Percentiles rank a stretch among this genome's conserved stretches.
Evolutionary conservation across 2,113 vertebrate species (phyloP).

Genomic region (Psittacula cyanocephala): DNA sequence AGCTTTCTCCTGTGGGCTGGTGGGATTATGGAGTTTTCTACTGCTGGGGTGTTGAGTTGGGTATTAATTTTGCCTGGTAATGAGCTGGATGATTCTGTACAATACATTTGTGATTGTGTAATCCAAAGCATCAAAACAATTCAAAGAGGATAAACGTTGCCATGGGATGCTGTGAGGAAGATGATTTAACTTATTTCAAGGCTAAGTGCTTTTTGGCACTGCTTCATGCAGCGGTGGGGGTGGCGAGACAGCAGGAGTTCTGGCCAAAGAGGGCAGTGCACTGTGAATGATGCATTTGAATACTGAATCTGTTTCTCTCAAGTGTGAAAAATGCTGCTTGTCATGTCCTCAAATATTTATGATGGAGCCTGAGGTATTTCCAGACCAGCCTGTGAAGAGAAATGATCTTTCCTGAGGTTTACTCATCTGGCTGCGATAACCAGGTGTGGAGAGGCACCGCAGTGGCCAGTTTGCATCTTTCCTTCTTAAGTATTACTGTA

Average conservation of each 20-base stretch:
- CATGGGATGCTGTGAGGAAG: conserved; percentile 1
- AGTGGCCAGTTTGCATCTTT: not conserved
- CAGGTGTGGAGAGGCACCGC: accelerated
- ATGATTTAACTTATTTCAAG: not conserved
- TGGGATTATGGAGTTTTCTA: not conserved
- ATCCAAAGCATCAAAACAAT: not conserved
- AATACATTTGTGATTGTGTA: not conserved
- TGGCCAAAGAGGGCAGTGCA: not conserved
- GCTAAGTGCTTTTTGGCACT: not conserved
- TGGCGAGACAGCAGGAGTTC: not conserved
- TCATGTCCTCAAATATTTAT: not conserved
- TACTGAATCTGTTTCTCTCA: not conserved
- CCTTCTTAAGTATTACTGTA: not conserved
- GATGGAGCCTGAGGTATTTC: not conserved
- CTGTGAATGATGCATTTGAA: not conserved
- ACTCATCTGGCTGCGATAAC: not conserved
- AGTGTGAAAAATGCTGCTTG: conserved; percentile 18
- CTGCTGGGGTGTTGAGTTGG: not conserved
- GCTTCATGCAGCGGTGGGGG: not conserved
- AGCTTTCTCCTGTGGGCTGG: not conserved
- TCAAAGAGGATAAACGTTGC: conserved; percentile 23
- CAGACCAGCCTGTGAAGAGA: not conserved
- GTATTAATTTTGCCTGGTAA: not conserved
- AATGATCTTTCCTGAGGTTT: not conserved
- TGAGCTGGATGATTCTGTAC: not conserved